Base-by-base conservation (phyloP, 2,888 invertebrate genomes). In the Limnephilus rhombicus region DNA sequence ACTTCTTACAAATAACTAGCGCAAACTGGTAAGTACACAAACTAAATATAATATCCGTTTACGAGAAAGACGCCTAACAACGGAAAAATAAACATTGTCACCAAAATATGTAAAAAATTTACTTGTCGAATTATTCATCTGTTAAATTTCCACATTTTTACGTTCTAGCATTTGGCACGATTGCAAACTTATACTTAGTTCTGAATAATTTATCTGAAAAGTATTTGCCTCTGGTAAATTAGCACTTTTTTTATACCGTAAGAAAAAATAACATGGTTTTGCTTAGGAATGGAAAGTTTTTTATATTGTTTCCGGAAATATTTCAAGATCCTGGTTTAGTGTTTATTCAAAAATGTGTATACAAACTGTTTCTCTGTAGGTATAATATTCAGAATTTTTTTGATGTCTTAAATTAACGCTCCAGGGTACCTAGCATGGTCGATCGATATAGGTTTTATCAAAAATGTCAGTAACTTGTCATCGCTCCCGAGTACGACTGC, bases 181-280 rank as follows among this genome's bases (percentile, higher is more conserved):
- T 83, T 34, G 37, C 83, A 83, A 83, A 83, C 11, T 83, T 83
- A 37, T 83, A 83, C 83, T 83, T 83, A 83, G 37, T 24, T 24
- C 34, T 68, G 41, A 24, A 41, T 83, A 41, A 37, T 83, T 24
- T 83, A 83, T 37, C 24, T 18, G 24, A 83, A 83, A 18, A 83
- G 37, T 37, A 37, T 83, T 83, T 34, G 37, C 83, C 31, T 34
- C 37, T 37, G 34, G 34, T 34, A 83, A 83, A 83, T 83, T 37
- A 37, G 34, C 37, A 83, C 24, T 83, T 37, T 41, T 68, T 68
- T 68, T 68, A 24, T 24, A 9, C 24, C 7, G 68, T 9, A 24
- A 68, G 7, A 68, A n/a, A 68, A 68, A 68, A 68, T 68, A n/a
- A 68, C 24, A n/a, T 68, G 5, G 68, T 68, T 68, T n/a, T n/a